phyloP scores from a whole-genome alignment of 2,113 vertebrate genomes.

The Poeciliopsis occidentalis region DNA sequence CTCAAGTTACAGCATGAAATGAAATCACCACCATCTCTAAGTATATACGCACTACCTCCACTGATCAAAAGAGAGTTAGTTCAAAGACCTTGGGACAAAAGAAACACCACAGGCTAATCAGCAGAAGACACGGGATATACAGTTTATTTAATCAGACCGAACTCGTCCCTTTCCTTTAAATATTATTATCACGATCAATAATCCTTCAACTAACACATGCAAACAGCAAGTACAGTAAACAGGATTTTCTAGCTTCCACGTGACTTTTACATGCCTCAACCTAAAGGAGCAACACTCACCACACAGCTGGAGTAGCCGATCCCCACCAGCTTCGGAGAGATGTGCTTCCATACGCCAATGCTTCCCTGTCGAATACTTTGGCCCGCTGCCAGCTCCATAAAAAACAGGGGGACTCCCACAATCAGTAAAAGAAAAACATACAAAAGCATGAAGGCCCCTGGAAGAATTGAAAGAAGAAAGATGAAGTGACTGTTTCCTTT shows the following conservation, averaged over 20 bases:
- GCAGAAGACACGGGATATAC: background rate
- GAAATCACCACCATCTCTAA: slow-evolving; percentile 27
- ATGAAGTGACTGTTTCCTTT: background rate
- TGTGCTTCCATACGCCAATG: slow-evolving; percentile 84
- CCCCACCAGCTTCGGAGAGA: slow-evolving; percentile 82
- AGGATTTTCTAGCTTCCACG: background rate
- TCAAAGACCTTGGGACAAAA: background rate
- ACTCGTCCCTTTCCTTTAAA: background rate
- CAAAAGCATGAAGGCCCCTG: slow-evolving; percentile 81
- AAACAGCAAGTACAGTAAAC: background rate
- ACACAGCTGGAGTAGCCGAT: slow-evolving; percentile 86
- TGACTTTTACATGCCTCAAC: background rate
- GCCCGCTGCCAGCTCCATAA: slow-evolving; percentile 86
- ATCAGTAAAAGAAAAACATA: slow-evolving; percentile 79
- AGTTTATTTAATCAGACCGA: background rate
- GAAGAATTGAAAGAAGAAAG: slow-evolving; percentile 2
- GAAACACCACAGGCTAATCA: background rate
- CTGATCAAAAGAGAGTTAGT: slow-evolving; percentile 16
- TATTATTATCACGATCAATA: background rate
- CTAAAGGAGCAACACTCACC: slow-evolving; percentile 67
- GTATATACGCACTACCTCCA: slow-evolving; percentile 7
- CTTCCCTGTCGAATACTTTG: slow-evolving; percentile 83
- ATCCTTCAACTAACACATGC: background rate
- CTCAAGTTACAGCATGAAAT: slow-evolving; percentile 49
- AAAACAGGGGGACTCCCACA: slow-evolving; percentile 83